phyloP scores from a whole-genome alignment of 2,113 vertebrate species.

The Brevimyrus niger region DNA sequence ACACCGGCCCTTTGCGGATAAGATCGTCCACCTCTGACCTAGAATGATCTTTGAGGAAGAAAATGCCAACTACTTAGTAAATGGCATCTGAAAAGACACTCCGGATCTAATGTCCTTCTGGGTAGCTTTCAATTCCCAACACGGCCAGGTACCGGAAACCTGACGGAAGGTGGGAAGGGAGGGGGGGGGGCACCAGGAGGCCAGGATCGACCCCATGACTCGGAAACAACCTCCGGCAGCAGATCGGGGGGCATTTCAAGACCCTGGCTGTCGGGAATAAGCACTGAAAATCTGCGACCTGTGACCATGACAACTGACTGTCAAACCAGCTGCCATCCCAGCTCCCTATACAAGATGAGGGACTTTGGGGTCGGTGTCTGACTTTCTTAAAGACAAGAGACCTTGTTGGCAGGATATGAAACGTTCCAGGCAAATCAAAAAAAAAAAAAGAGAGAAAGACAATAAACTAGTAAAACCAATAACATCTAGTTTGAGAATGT shows the following conservation, averaged over 20 bases:
- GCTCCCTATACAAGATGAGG: background rate
- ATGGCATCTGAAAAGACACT: background rate
- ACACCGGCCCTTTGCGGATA: too few species aligned
- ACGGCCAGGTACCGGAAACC: background rate
- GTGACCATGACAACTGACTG: background rate
- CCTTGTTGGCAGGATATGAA: background rate
- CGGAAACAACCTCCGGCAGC: background rate
- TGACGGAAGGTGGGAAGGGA: background rate
- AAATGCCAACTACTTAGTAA: conserved; percentile 26
- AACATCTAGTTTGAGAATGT: background rate
- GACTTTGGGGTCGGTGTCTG: background rate
- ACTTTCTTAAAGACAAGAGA: background rate
- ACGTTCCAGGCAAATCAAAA: background rate
- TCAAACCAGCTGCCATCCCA: background rate
- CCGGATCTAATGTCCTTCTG: conserved; percentile 9
- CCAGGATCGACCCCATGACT: background rate
- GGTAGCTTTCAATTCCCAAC: conserved; percentile 22
- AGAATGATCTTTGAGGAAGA: background rate
- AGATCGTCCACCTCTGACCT: too few species aligned
- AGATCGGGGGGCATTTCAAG: background rate
- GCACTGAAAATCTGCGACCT: background rate
- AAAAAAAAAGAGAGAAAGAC: too few species aligned
- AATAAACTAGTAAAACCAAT: background rate
- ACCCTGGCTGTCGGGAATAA: background rate
- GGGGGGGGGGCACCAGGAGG: background rate